Percentiles rank a stretch among this genome's conserved stretches.
Conservation (phyloP, 2,797 vertebrate species). For the Bufotes viridis region DNA sequence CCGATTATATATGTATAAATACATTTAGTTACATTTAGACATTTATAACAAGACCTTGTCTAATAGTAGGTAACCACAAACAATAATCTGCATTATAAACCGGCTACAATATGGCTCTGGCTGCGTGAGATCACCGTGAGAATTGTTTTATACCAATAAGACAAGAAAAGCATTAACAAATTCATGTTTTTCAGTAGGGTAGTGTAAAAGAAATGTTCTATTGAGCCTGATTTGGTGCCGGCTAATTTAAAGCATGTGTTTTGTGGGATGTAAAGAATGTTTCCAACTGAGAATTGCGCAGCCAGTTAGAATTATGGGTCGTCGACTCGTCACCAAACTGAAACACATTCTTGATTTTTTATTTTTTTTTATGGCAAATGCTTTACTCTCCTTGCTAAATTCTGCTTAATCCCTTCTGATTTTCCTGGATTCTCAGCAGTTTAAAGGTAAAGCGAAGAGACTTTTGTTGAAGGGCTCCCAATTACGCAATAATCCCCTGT, state of each 20-base stretch:
- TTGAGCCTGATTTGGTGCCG: constrained; percentile 70
- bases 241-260: constrained; percentile 74
- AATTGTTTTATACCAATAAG: constrained; percentile 44
- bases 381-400: constrained; percentile 70
- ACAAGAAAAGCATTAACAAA: constrained; percentile 58
- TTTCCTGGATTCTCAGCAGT: constrained; percentile 72
- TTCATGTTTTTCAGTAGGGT: constrained; percentile 69
- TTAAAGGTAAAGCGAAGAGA: constrained; percentile 66
- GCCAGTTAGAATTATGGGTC: constrained; percentile 70
- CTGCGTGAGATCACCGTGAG: background rate
- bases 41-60: background rate
- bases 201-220: constrained; percentile 70
- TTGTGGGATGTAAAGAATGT: constrained; percentile 64
- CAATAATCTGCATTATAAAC: background rate
- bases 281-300: constrained; percentile 72
- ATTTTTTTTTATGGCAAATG: constrained; percentile 71
- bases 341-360: constrained; percentile 67
- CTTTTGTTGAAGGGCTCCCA: constrained; percentile 69
- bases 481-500: constrained; percentile 69
- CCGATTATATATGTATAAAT: background rate
- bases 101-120: background rate
- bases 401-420: constrained; percentile 76
- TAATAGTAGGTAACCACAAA: background rate
- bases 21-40: background rate
- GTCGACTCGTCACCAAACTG: constrained; percentile 70